phyloP scores from a whole-genome alignment of 2,888 invertebrate genomes.

The Ecliptopera silaceata region DNA sequence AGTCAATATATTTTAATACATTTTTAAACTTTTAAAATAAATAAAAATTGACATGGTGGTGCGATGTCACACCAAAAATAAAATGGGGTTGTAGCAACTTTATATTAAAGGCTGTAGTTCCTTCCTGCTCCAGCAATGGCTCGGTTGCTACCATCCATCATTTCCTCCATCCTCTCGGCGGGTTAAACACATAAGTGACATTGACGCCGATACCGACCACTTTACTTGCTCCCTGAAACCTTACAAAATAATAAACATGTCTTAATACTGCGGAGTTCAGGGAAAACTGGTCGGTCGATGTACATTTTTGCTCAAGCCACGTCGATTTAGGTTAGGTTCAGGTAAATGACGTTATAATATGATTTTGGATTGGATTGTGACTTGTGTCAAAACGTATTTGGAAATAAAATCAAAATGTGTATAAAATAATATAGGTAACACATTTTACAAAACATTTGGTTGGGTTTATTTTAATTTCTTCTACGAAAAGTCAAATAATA shows the following conservation, averaged over 20 bases:
- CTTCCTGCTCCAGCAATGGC: conserved; percentile 63
- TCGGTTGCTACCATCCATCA: conserved; percentile 76
- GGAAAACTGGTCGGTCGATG: conserved; percentile 54
- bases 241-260: conserved; percentile 41
- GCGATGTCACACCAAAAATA: no score
- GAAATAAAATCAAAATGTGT: not conserved
- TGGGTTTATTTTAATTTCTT: no score
- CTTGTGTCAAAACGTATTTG: conserved; percentile 48
- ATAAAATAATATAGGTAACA: no score
- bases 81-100: conserved; percentile 59
- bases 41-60: no score
- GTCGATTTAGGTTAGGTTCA: conserved; percentile 68
- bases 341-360: conserved; percentile 72
- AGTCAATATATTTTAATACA: no score
- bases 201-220: conserved; percentile 72
- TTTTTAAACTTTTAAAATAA: no score
- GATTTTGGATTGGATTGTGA: conserved; percentile 53
- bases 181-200: conserved; percentile 83
- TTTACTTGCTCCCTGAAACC: conserved; percentile 50
- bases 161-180: conserved; percentile 82
- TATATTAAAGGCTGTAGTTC: conserved; percentile 46
- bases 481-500: no score
- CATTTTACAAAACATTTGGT: no score
- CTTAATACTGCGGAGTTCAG: conserved; percentile 48
- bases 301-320: conserved; percentile 59